Evolutionary conservation across 2,888 invertebrate species (phyloP).

Genomic region (Pseudolycoriella hygida): DNA sequence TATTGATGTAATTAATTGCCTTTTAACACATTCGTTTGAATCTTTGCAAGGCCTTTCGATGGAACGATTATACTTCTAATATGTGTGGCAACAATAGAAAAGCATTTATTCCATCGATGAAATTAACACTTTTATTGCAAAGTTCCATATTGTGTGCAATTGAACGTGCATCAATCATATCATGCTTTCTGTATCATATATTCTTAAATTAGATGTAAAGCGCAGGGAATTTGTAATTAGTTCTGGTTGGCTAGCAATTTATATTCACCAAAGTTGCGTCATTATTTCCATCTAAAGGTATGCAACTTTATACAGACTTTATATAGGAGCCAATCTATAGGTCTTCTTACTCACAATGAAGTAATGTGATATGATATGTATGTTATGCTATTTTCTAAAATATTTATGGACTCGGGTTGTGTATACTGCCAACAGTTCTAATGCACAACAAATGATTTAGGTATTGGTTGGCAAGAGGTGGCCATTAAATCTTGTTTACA

Average conservation of each 20-base stretch:
- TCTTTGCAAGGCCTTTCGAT: too few species aligned
- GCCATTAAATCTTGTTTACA: slow-evolving; percentile 1
- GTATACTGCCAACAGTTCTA: background rate
- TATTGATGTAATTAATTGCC: too few species aligned
- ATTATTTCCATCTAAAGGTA: background rate
- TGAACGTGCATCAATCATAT: too few species aligned
- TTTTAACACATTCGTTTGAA: too few species aligned
- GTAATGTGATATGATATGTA: too few species aligned
- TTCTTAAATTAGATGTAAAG: too few species aligned
- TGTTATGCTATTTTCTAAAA: too few species aligned
- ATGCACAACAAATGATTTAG: background rate
- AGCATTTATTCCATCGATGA: background rate
- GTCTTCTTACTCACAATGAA: too few species aligned
- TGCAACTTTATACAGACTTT: background rate
- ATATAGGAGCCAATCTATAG: background rate
- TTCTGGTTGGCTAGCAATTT: slow-evolving; percentile 1
- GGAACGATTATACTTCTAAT: background rate
- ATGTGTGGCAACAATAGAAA: background rate
- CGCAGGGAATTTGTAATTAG: background rate
- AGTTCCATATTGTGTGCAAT: too few species aligned
- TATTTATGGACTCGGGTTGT: too few species aligned
- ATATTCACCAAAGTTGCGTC: background rate
- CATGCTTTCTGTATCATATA: too few species aligned
- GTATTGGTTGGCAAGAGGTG: background rate
- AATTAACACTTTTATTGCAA: background rate